Conservation (phyloP, 2,888 invertebrate species). For the Epicampocera succincta region DNA sequence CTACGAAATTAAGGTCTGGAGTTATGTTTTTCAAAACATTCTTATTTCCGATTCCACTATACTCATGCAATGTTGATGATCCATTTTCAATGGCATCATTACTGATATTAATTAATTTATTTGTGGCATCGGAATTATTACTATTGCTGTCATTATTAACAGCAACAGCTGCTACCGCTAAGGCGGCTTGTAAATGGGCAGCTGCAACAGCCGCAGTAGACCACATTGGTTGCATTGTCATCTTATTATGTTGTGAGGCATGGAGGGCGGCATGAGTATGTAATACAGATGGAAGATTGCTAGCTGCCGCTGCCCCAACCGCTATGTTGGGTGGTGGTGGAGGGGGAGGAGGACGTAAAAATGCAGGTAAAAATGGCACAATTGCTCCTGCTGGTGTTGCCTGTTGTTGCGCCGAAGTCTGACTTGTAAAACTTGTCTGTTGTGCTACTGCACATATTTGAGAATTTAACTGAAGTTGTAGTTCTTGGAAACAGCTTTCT, state of each 20-base stretch:
- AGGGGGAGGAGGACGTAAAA: constrained; percentile 78
- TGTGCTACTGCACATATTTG: constrained; percentile 73
- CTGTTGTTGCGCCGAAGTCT: constrained; percentile 45
- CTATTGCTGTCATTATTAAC: constrained; percentile 69
- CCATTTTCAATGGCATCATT: constrained; percentile 25
- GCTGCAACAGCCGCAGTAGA: constrained; percentile 87
- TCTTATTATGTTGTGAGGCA: constrained; percentile 70
- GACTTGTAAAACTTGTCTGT: constrained; percentile 55
- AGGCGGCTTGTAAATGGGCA: constrained; percentile 84
- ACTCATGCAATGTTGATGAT: constrained; percentile 16
- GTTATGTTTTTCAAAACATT: constrained; percentile 17
- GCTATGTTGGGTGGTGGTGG: constrained; percentile 82
- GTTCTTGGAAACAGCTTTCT: constrained; percentile 77
- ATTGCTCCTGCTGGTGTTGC: constrained; percentile 70
- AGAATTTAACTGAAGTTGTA: constrained; percentile 78
- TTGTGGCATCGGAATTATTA: constrained; percentile 30
- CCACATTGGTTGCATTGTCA: constrained; percentile 80
- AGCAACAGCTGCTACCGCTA: constrained; percentile 78
- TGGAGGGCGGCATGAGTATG: constrained; percentile 55
- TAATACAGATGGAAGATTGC: constrained; percentile 52
- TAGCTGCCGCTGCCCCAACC: constrained; percentile 80
- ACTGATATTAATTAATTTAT: constrained; percentile 30
- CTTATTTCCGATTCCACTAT: constrained; percentile 11
- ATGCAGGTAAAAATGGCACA: constrained; percentile 79
- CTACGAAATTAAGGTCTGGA: constrained; percentile 51